Conservation (phyloP, 2,797 vertebrate genomes). For the Carcharodon carcharias region DNA sequence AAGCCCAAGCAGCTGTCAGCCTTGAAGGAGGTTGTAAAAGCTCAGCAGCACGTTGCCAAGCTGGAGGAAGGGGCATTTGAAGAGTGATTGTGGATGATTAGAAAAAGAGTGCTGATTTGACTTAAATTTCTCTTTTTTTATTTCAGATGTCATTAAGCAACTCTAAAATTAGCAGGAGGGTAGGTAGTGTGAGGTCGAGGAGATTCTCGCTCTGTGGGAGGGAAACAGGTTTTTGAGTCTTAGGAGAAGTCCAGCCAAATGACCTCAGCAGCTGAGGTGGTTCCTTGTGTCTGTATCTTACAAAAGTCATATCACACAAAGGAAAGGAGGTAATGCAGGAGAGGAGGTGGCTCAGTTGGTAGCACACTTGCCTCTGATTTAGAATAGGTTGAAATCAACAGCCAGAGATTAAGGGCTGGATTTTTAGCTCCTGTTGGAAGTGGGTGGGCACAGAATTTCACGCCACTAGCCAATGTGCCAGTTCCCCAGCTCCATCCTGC, state of each 20-base stretch:
- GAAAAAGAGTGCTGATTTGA: not conserved
- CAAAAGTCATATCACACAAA: not conserved
- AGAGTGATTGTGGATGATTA: not conserved
- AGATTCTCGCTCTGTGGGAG: not conserved
- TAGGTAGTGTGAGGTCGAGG: not conserved
- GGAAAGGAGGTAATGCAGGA: not conserved
- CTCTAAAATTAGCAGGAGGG: not conserved
- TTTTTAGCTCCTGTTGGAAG: no score
- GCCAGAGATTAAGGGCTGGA: not conserved
- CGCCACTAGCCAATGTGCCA: no score
- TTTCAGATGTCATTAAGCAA: not conserved
- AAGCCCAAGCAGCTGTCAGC: not conserved
- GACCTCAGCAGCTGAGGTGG: not conserved
- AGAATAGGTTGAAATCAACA: not conserved
- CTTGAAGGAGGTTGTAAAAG: not conserved
- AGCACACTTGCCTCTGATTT: not conserved
- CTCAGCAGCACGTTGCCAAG: not conserved
- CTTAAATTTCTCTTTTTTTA: not conserved
- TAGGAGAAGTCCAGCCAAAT: not conserved
- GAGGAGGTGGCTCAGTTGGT: not conserved
- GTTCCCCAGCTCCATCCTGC: no score
- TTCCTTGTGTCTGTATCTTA: not conserved
- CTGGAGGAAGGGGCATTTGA: not conserved
- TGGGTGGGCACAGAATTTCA: no score
- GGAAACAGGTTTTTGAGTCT: not conserved